Evolutionary conservation across 1,140 invertebrate genomes (phyloP).

Genomic region (silkworm (Bombyx mori)): DNA sequence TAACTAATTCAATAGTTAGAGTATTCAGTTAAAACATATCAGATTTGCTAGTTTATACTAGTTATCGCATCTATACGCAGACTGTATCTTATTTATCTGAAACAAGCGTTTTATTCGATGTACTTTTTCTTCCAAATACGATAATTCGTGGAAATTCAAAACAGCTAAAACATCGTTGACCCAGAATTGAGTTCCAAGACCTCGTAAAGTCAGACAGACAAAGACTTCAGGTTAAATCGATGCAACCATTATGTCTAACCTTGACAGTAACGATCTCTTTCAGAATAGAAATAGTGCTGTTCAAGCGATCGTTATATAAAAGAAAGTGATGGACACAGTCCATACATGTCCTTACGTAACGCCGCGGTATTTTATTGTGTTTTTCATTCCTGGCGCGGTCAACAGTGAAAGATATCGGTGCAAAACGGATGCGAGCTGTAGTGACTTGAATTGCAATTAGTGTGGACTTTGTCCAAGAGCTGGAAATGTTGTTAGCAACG

Average conservation of each 20-base stretch:
- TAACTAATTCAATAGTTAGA: too few relatives aligned
- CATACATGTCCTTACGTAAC: slow-evolving; percentile 29
- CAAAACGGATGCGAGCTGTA: slow-evolving; percentile 26
- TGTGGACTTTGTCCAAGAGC: slow-evolving; percentile 6
- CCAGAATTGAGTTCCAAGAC: not conserved
- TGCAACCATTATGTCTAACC: not conserved
- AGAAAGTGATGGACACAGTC: slow-evolving; percentile 22
- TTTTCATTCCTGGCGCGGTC: slow-evolving; percentile 19
- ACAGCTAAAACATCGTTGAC: not conserved
- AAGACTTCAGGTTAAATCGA: not conserved
- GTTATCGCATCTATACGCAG: too few relatives aligned
- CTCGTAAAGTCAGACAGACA: not conserved
- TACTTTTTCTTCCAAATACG: too few relatives aligned
- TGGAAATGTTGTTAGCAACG: not conserved
- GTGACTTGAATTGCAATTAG: slow-evolving; percentile 11
- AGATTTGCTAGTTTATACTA: too few relatives aligned
- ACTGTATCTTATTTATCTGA: too few relatives aligned
- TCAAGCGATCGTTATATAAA: slow-evolving; percentile 11
- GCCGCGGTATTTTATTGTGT: slow-evolving; percentile 18
- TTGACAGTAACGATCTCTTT: slow-evolving; percentile 1
- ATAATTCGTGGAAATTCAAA: not conserved
- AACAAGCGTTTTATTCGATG: too few relatives aligned
- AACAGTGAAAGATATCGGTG: slow-evolving; percentile 28
- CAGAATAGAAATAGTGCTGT: slow-evolving; percentile 9
- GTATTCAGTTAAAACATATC: too few relatives aligned